Percentiles rank a stretch among this genome's conserved stretches.
phyloP scores from a whole-genome alignment of 1,140 invertebrate genomes.

The Apis cerana region DNA sequence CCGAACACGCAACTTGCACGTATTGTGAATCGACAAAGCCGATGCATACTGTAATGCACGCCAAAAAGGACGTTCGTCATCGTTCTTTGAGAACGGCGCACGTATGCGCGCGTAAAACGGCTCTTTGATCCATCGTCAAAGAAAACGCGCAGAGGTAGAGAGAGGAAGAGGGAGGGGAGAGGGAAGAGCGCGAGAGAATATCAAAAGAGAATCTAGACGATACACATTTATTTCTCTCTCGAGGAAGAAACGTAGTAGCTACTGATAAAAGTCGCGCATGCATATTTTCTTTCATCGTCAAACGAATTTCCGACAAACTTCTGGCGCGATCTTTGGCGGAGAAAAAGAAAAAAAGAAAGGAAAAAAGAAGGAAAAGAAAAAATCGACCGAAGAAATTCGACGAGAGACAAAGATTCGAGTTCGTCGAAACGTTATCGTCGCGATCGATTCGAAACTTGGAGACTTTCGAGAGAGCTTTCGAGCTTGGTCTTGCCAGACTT shows the following conservation, averaged over 20 bases:
- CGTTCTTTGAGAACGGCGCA: slow-evolving; percentile 18
- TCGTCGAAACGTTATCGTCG: neutral
- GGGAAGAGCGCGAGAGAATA: neutral
- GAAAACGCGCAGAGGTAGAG: neutral
- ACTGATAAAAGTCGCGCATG: neutral
- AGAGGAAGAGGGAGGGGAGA: neutral
- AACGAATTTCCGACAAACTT: neutral
- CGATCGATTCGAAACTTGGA: neutral
- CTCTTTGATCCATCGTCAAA: slow-evolving; percentile 41
- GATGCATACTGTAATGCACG: slow-evolving; percentile 32
- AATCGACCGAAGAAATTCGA: neutral
- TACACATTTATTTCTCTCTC: neutral
- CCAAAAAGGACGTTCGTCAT: slow-evolving; percentile 35
- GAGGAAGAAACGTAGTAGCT: neutral
- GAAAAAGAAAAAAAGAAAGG: neutral
- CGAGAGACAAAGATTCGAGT: neutral
- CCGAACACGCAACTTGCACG: slow-evolving; percentile 21
- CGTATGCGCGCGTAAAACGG: slow-evolving; percentile 24
- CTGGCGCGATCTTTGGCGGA: neutral
- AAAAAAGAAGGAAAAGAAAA: too few relatives aligned
- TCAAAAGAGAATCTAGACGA: slow-evolving; percentile 21
- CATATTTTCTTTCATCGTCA: neutral
- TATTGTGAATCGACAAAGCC: slow-evolving; percentile 42
- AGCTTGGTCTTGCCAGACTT: neutral
- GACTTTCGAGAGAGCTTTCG: neutral